A percentile compares a stretch with the other conserved stretches of the same genome.
Conservation (phyloP, 2,888 invertebrate species). For the Leptopilina drosophilae region DNA sequence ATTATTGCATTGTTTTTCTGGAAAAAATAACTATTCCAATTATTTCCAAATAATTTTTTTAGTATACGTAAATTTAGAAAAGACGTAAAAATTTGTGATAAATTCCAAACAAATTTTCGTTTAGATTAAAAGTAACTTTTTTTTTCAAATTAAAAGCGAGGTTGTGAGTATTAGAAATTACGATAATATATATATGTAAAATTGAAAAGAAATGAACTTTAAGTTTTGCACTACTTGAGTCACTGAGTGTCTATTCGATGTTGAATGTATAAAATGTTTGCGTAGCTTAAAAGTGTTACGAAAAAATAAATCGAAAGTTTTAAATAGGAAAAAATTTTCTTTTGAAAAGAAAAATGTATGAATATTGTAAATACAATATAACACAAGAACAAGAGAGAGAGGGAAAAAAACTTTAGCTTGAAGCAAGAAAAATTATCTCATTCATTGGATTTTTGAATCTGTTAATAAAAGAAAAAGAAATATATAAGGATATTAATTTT, state of each 20-base stretch:
- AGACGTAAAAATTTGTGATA: too few species aligned
- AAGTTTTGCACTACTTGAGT: slow-evolving; percentile 47
- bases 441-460: neutral
- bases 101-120: too few species aligned
- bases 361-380: slow-evolving; percentile 38
- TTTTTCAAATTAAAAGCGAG: neutral
- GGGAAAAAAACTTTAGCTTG: neutral
- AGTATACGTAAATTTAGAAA: too few species aligned
- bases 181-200: neutral
- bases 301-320: slow-evolving; percentile 38
- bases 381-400: neutral
- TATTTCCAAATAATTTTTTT: too few species aligned
- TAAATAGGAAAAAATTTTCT: slow-evolving; percentile 45
- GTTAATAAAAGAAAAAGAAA: slow-evolving; percentile 3
- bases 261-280: slow-evolving; percentile 66
- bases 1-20: too few species aligned
- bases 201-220: neutral
- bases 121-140: too few species aligned
- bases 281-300: slow-evolving; percentile 59
- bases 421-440: slow-evolving; percentile 11
- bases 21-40: too few species aligned
- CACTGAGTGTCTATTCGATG: slow-evolving; percentile 65
- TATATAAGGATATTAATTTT: slow-evolving; percentile 18
- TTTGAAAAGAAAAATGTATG: slow-evolving; percentile 41
- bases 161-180: slow-evolving; percentile 8